Conservation (phyloP, 2,797 vertebrate species). For the Austrolebias charrua region DNA sequence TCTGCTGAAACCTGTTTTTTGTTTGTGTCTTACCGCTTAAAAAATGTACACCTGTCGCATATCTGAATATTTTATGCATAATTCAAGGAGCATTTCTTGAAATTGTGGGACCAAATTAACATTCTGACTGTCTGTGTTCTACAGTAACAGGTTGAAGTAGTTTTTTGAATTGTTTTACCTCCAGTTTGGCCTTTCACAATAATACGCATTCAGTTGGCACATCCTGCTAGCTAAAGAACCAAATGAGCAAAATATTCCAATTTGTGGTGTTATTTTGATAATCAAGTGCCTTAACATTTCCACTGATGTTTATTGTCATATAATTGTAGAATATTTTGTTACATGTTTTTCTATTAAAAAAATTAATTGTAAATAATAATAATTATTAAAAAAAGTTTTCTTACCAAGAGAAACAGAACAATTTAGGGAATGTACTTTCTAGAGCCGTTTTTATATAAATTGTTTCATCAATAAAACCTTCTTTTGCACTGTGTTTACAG, state of each 20-base stretch:
- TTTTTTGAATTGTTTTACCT: slow-evolving; percentile 36
- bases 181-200: slow-evolving; percentile 26
- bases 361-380: slow-evolving; percentile 48
- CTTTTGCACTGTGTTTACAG: slow-evolving; percentile 66
- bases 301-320: slow-evolving; percentile 65
- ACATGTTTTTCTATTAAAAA: slow-evolving; percentile 80
- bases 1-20: slow-evolving; percentile 5
- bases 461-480: slow-evolving; percentile 76
- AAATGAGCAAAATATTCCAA: slow-evolving; percentile 66
- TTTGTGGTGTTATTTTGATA: slow-evolving; percentile 58
- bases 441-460: slow-evolving; percentile 59
- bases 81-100: slow-evolving; percentile 53
- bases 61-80: slow-evolving; percentile 15
- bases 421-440: slow-evolving; percentile 63
- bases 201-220: slow-evolving; percentile 17
- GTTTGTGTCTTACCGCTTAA: not conserved
- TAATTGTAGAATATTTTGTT: slow-evolving; percentile 67
- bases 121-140: slow-evolving; percentile 22
- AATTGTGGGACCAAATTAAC: slow-evolving; percentile 65
- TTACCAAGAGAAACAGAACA: slow-evolving; percentile 60
- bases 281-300: slow-evolving; percentile 82
- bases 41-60: slow-evolving; percentile 9
- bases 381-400: slow-evolving; percentile 14
- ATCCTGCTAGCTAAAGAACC: slow-evolving; percentile 64
- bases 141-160: slow-evolving; percentile 25